Percentiles rank a stretch among this genome's conserved stretches.
Evolutionary conservation across 2,797 vertebrate genomes (phyloP).

Genomic region (Urosaurus nigricauda): DNA sequence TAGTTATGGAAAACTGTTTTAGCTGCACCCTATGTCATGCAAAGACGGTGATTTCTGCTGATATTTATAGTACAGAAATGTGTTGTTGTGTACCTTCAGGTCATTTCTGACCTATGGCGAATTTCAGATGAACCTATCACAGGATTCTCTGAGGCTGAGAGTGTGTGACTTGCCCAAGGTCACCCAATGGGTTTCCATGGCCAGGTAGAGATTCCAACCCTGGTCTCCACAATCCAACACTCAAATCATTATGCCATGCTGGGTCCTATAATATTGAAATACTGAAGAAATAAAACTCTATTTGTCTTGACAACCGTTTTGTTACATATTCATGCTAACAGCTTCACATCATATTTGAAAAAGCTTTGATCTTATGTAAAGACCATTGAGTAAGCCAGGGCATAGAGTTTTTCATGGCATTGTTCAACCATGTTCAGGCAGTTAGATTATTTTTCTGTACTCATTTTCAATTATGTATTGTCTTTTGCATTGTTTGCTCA

Average conservation of each 20-base stretch:
- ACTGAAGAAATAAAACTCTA: background rate
- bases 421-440: background rate
- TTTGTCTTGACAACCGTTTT: background rate
- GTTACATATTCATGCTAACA: background rate
- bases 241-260: too few relatives aligned
- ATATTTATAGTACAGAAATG: background rate
- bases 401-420: background rate
- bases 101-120: too few relatives aligned
- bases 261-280: background rate
- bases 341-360: background rate
- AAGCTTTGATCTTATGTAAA: constrained; percentile 1
- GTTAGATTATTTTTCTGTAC: background rate
- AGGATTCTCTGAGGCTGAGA: too few relatives aligned
- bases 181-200: too few relatives aligned
- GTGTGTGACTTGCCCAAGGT: too few relatives aligned
- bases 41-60: background rate
- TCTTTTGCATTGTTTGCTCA: background rate
- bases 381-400: background rate
- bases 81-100: too few relatives aligned
- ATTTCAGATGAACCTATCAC: too few relatives aligned
- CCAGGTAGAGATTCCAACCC: too few relatives aligned
- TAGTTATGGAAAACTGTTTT: too few relatives aligned
- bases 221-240: too few relatives aligned
- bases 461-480: constrained; percentile 19
- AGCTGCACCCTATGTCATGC: too few relatives aligned